Evolutionary conservation across 2,797 vertebrate species (phyloP), one percentile per base, ranked within the genome.

Genomic region (Anabacerthia variegaticeps): DNA sequence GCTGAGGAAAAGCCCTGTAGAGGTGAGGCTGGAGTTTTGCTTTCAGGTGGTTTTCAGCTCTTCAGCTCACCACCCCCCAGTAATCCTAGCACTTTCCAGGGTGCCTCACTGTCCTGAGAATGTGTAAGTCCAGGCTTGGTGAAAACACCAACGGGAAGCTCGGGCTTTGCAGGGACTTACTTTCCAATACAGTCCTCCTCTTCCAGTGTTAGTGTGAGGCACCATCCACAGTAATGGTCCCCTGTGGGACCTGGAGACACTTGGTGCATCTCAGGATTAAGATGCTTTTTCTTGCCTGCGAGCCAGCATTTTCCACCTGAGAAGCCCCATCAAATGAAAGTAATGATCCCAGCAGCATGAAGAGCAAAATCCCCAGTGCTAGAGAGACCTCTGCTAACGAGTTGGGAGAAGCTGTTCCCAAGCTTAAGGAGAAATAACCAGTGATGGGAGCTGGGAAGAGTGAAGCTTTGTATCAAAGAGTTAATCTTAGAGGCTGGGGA

Each of bases 401-500:
- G 73, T 39, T 91, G 88, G 88, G 74, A 89, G 84, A 36, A 82
- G 71, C 66, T 6, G 6, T 80, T 95, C 76, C 82, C 48, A 36
- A 88, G 86, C 74, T 95, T 89, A 66, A 37, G 59, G 1, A 2
- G 66, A 55, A 96, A 69, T 69, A 86, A 76, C 41, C 55, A 16
- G 44, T 43, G 59, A 23, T 68, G 61, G 61, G 73, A 78, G 71
- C 0, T 37, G 71, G 71, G 80, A 71, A 90, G 71, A 91, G 27
- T 5, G 52, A 87, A 90, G 83, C 73, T 88, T 95, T 1, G 0
- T 91, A 84, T 91, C 84, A 91, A 93, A 84, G 85, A 92, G 93
- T 95, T 96, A 95, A 96, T 95, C 82, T 90, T 84, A 73, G 88
- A 92, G 95, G 76, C 91, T 49, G 44, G 55, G 75, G 44, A 20